A percentile compares a stretch with the other conserved stretches of the same genome.
Evolutionary conservation across 2,888 invertebrate genomes (phyloP).

Genomic region (Orthonevra nobilis): DNA sequence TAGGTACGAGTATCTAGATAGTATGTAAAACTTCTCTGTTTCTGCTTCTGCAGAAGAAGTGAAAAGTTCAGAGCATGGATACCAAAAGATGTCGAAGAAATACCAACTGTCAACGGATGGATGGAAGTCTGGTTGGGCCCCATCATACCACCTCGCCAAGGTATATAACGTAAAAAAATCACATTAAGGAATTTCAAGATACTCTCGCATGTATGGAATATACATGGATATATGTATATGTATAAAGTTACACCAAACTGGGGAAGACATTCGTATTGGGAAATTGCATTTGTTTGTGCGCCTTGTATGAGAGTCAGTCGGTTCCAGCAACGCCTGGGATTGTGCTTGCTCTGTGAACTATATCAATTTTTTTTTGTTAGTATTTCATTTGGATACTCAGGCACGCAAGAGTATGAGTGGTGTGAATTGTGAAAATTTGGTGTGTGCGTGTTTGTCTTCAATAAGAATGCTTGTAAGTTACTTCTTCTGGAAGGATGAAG

Average conservation of each 20-base stretch:
- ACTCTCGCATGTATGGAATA: constrained; percentile 21
- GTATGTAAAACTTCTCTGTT: constrained; percentile 30
- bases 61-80: constrained; percentile 46
- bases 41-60: constrained; percentile 9
- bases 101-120: constrained; percentile 31
- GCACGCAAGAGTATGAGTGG: constrained; percentile 44
- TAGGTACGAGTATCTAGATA: constrained; percentile 25
- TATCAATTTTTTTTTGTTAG: constrained; percentile 7
- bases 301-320: no score
- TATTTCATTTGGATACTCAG: no score
- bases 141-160: constrained; percentile 38
- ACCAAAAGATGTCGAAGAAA: constrained; percentile 51
- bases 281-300: constrained; percentile 67
- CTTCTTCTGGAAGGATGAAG: constrained; percentile 45
- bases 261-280: constrained; percentile 67
- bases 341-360: constrained; percentile 8
- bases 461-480: constrained; percentile 26
- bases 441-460: constrained; percentile 49
- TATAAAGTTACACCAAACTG: constrained; percentile 35
- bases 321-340: constrained; percentile 16
- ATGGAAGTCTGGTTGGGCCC: constrained; percentile 36
- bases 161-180: constrained; percentile 68
- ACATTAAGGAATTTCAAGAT: constrained; percentile 63
- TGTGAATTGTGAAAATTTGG: constrained; percentile 48
- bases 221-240: constrained; percentile 24